Percentiles rank a stretch among this genome's conserved stretches.
Conservation (phyloP, 2,797 vertebrate species). For the Sternarchorhynchus goeldii region DNA sequence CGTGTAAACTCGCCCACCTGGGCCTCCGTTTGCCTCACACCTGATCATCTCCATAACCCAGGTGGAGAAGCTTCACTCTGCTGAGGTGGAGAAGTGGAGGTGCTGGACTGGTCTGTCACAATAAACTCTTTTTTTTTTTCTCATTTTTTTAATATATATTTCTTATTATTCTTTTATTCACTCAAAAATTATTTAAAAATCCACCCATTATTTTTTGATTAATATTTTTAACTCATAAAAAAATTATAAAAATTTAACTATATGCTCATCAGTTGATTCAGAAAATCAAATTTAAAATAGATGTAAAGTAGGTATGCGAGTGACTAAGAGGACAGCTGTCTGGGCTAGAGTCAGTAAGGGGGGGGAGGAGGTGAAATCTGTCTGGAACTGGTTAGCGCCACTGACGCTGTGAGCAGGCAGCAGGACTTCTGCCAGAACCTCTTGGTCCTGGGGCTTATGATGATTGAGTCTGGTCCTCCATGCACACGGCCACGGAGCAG, state of each 20-base stretch:
- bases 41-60: no score
- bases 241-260: no score
- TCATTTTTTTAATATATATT: not conserved
- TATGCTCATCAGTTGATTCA: not conserved
- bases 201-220: not conserved
- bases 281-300: not conserved
- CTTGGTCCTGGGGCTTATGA: constrained; percentile 51
- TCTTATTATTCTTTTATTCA: not conserved
- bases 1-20: not conserved
- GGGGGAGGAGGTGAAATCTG: not conserved
- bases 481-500: constrained; percentile 45
- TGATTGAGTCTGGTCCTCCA: constrained; percentile 46
- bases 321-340: not conserved
- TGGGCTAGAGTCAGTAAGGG: not conserved
- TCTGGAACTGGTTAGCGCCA: constrained; percentile 33
- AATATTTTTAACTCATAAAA: not conserved
- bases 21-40: not conserved
- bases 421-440: constrained; percentile 37
- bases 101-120: not conserved
- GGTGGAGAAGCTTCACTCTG: not conserved
- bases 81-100: not conserved
- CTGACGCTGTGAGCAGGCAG: constrained; percentile 36
- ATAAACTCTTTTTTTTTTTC: no score
- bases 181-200: not conserved
- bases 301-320: not conserved